Conservation (phyloP, 1,140 invertebrate genomes). For the Schlechtendalia chinensis region DNA sequence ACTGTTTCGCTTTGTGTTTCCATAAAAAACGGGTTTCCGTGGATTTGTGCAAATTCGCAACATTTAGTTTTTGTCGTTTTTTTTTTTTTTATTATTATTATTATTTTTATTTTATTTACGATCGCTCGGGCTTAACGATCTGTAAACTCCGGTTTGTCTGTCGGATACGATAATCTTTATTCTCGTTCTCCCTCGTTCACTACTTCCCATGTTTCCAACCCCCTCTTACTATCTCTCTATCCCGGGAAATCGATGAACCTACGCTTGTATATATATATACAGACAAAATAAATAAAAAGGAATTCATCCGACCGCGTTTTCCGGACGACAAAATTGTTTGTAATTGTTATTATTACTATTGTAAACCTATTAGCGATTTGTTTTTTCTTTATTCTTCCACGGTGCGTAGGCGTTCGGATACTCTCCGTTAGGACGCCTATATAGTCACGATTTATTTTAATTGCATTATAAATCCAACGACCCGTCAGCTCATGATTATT, state of each 20-base stretch:
- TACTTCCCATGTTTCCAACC: neutral
- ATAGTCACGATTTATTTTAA: slow-evolving; percentile 48
- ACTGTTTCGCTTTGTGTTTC: slow-evolving; percentile 22
- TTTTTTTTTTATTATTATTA: slow-evolving; percentile 9
- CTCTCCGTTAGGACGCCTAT: neutral
- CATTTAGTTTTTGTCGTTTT: slow-evolving; percentile 32
- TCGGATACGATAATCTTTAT: slow-evolving; percentile 44
- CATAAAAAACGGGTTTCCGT: slow-evolving; percentile 12
- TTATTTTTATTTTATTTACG: slow-evolving; percentile 22
- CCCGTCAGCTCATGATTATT: slow-evolving; percentile 24
- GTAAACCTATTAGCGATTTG: slow-evolving; percentile 29
- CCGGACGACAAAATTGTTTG: slow-evolving; percentile 42
- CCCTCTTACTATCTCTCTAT: neutral
- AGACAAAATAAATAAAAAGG: slow-evolving; percentile 19
- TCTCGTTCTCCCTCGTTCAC: neutral
- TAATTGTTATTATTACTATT: slow-evolving; percentile 42
- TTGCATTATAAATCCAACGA: slow-evolving; percentile 36
- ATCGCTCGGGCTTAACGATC: slow-evolving; percentile 48
- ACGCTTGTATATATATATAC: neutral
- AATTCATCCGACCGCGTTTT: slow-evolving; percentile 41
- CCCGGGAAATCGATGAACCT: slow-evolving; percentile 44
- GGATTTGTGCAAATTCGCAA: neutral
- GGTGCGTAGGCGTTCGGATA: neutral
- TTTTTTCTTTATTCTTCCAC: slow-evolving; percentile 1
- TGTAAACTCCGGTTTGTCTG: slow-evolving; percentile 46